A percentile compares a stretch with the other conserved stretches of the same genome.
phyloP scores from a whole-genome alignment of 2,797 vertebrate genomes.

The Alectoris magna region DNA sequence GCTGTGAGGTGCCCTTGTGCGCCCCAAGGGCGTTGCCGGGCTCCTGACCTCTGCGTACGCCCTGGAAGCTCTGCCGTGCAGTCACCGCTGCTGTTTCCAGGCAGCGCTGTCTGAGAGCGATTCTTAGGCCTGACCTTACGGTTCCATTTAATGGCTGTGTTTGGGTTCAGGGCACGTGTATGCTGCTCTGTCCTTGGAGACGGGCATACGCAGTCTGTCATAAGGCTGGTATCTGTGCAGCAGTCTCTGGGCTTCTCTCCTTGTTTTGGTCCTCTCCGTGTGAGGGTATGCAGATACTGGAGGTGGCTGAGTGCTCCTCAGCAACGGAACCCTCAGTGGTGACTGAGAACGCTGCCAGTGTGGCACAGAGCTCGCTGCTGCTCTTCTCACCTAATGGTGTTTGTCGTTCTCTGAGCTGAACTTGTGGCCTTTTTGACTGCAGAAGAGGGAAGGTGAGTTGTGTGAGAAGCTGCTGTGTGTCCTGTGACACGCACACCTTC shows the following conservation, averaged over 20 bases:
- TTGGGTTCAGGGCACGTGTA: neutral
- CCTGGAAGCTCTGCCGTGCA: neutral
- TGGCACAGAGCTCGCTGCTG: neutral
- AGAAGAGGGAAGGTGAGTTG: neutral
- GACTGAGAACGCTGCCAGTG: neutral
- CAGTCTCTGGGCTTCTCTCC: neutral
- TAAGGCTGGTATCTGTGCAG: neutral
- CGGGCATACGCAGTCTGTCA: neutral
- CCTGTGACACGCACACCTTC: neutral
- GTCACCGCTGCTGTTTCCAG: neutral
- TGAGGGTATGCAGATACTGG: neutral
- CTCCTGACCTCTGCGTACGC: neutral
- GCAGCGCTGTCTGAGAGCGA: neutral
- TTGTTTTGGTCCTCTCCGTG: neutral
- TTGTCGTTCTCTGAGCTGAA: neutral
- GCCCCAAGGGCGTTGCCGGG: neutral
- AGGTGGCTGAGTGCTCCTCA: neutral
- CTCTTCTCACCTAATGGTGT: neutral
- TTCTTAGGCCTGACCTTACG: conserved; percentile 14
- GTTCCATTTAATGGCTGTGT: neutral
- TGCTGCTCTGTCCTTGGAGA: neutral
- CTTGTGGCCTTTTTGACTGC: conserved; percentile 4
- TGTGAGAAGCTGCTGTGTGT: neutral
- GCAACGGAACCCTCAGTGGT: neutral
- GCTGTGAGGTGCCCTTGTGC: neutral